These are phyloP conservation scores for Cyclargus thomasi DNA, from an alignment of 1,140 invertebrate species.

Conservation along the genomic window DNA sequence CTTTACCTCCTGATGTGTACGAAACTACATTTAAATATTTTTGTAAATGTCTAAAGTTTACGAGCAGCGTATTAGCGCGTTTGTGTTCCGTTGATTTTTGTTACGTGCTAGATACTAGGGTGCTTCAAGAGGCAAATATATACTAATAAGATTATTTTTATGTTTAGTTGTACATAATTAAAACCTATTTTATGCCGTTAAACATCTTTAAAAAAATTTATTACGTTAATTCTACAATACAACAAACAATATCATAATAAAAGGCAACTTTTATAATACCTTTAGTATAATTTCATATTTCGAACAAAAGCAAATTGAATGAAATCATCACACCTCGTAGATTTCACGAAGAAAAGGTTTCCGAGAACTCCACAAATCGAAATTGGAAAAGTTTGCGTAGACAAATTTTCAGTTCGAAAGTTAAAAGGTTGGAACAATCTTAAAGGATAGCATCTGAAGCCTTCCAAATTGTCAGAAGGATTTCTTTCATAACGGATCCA, in stretches of 20 bases:
- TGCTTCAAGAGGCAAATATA: too few species aligned
- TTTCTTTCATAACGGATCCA: not conserved
- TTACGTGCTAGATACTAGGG: not conserved
- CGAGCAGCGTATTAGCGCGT: not conserved
- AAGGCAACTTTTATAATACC: too few species aligned
- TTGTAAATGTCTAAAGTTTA: not conserved
- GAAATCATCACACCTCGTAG: not conserved
- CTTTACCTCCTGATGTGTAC: too few species aligned
- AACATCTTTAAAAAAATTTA: too few species aligned
- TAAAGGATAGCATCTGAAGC: not conserved
- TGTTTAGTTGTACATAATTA: not conserved
- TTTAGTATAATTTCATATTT: not conserved
- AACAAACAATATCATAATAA: too few species aligned
- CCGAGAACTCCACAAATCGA: not conserved
- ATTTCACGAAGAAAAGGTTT: not conserved
- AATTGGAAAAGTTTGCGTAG: not conserved
- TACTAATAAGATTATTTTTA: not conserved
- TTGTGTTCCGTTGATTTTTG: not conserved
- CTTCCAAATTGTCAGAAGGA: not conserved
- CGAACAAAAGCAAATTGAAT: not conserved
- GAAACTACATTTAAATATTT: too few species aligned
- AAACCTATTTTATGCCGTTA: not conserved
- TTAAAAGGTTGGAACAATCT: conserved; percentile 1
- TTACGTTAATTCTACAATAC: too few species aligned
- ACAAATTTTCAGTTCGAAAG: not conserved